A percentile compares a stretch with the other conserved stretches of the same genome.
Evolutionary conservation across 1,140 invertebrate genomes (phyloP).

Genomic region (Stegodyphus dumicola): DNA sequence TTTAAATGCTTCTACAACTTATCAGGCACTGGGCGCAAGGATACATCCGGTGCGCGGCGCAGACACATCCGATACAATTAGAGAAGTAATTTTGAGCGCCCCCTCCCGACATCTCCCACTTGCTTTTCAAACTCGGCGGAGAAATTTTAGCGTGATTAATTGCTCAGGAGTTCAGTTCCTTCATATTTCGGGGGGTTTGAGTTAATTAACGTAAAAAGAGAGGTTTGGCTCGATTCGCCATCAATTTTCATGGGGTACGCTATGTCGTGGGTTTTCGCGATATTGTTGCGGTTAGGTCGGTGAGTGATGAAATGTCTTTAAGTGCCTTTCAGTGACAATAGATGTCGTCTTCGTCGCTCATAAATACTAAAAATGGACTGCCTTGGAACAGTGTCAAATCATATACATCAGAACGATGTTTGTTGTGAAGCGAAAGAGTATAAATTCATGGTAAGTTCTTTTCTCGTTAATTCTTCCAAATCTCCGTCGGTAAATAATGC

Average conservation of each 20-base stretch:
- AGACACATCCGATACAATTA: slow-evolving; percentile 57
- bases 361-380: too few species aligned
- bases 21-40: slow-evolving; percentile 37
- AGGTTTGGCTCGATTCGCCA: slow-evolving; percentile 43
- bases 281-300: slow-evolving; percentile 29
- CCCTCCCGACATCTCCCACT: background rate
- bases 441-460: too few species aligned
- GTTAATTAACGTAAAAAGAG: slow-evolving; percentile 59
- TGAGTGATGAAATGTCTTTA: slow-evolving; percentile 39
- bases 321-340: slow-evolving; percentile 17
- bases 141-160: slow-evolving; percentile 54
- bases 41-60: slow-evolving; percentile 43
- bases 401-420: too few species aligned
- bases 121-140: slow-evolving; percentile 25
- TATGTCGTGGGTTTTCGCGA: slow-evolving; percentile 27
- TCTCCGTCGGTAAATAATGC: too few species aligned
- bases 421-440: too few species aligned
- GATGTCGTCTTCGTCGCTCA: too few species aligned
- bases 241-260: slow-evolving; percentile 27
- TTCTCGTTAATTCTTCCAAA: too few species aligned
- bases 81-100: slow-evolving; percentile 49
- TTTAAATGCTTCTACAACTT: slow-evolving; percentile 59
- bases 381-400: too few species aligned
- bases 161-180: slow-evolving; percentile 22
- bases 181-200: slow-evolving; percentile 33